A percentile compares a stretch with the other conserved stretches of the same genome.
Evolutionary conservation across 2,113 vertebrate genomes (phyloP).

Genomic region (Girardinichthys multiradiatus): DNA sequence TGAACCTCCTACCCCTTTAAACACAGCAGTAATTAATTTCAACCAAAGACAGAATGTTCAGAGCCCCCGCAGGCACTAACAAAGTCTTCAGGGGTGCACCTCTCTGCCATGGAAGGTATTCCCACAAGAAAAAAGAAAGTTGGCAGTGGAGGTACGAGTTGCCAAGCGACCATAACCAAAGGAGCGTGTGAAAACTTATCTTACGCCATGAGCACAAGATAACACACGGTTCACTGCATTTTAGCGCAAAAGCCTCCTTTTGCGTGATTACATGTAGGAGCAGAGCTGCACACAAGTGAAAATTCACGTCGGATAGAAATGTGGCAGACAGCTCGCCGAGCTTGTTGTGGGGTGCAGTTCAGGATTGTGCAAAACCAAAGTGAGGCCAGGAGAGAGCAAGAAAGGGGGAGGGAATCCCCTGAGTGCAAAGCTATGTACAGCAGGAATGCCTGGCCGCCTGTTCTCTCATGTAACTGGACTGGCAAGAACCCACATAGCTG

Average conservation of each 20-base stretch:
- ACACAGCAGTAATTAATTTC: constrained; percentile 2
- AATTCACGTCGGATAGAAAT: constrained; percentile 10
- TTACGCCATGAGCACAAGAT: constrained; percentile 28
- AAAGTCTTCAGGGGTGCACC: neutral
- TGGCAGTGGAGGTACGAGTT: constrained; percentile 26
- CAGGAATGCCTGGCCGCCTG: constrained; percentile 76
- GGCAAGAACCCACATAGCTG: constrained; percentile 68
- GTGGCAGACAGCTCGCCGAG: constrained; percentile 13
- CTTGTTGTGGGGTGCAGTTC: constrained; percentile 7
- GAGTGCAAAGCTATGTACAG: constrained; percentile 71
- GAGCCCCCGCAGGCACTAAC: constrained; percentile 6
- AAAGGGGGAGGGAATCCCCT: constrained; percentile 65
- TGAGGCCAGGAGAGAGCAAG: constrained; percentile 7
- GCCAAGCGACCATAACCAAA: constrained; percentile 10
- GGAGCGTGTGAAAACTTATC: constrained; percentile 35
- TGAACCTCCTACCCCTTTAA: neutral
- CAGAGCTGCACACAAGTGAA: constrained; percentile 1
- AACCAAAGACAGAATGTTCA: constrained; percentile 14
- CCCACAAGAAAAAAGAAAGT: constrained; percentile 1
- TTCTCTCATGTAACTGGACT: constrained; percentile 75
- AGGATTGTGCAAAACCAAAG: constrained; percentile 44
- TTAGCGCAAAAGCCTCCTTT: constrained; percentile 14
- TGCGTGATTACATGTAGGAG: neutral
- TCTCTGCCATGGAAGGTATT: neutral
- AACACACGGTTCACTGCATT: constrained; percentile 19